Conservation (phyloP, 2,113 vertebrate species). For the Pipa parva region DNA sequence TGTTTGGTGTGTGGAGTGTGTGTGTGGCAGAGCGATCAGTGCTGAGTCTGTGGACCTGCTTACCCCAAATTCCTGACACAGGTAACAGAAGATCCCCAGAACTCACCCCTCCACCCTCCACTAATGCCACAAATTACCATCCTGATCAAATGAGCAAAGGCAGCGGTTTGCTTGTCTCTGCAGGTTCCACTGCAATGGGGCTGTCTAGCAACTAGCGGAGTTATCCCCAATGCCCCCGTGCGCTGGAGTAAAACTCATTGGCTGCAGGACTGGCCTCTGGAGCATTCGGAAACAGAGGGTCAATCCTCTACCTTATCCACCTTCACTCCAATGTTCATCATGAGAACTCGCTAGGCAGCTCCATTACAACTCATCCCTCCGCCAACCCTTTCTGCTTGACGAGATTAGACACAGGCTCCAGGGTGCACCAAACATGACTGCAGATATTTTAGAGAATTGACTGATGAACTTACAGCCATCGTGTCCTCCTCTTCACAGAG, state of each 20-base stretch:
- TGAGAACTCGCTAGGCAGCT: neutral
- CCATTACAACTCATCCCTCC: neutral
- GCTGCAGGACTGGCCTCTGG: neutral
- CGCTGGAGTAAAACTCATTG: neutral
- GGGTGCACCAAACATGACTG: constrained; percentile 13
- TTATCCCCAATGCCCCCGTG: too few species aligned
- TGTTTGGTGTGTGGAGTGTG: neutral
- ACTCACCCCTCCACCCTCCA: neutral
- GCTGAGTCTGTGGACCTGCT: neutral
- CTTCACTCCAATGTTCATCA: neutral
- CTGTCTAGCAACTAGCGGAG: too few species aligned
- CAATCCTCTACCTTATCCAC: too few species aligned
- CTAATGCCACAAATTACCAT: neutral
- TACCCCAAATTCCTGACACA: neutral
- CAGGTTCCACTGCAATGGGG: too few species aligned
- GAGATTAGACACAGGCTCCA: constrained; percentile 25
- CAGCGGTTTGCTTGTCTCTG: too few species aligned
- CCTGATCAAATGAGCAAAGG: too few species aligned
- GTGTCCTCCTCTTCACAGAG: neutral
- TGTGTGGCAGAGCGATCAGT: neutral
- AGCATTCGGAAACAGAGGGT: too few species aligned
- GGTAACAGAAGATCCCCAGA: constrained; percentile 10
- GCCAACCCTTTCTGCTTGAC: constrained; percentile 6
- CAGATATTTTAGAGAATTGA: constrained; percentile 40
- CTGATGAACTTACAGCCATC: constrained; percentile 10